Base-by-base conservation (phyloP, 2,797 vertebrate genomes). In the Micropoecilia bifurca region DNA sequence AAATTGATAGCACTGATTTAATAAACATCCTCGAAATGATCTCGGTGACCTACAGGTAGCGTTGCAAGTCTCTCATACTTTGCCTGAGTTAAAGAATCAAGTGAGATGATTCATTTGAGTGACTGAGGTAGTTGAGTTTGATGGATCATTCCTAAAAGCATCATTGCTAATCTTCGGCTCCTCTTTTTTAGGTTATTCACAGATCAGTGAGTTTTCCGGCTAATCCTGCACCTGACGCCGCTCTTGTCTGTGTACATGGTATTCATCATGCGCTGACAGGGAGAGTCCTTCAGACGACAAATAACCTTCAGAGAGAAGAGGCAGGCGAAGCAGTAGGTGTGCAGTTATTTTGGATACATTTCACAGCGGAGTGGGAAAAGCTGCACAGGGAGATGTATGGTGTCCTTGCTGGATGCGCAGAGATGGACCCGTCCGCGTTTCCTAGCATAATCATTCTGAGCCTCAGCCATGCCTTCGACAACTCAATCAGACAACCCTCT, bases 151-250 rank as follows among this genome's bases (percentile, higher is more conserved):
- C 97, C 97, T 97, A 98, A 98, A 99, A 99, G 97, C 97, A 96
- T 97, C 96, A 94, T 97, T 96, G 97, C 98, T 99, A 99, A 99
- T 99, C 98, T 99, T 97, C 97, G 93, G 97, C 97, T 97, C 97
- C 97, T 99, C 97, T 99, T 98, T 98, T 99, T 99, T 99, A 98
- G 98, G 98, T 99, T 99, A 99, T 99, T 99, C 98, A 99, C 98
- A 99, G 98, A 99, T 99, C 98, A 99, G 97, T 99, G 97, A 96
- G 97, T 99, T 99, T 99, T 98, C 98, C 96, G 92, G 98, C 98
- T 99, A 99, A 99, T 99, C 98, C 97, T 94, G 96, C 97, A 97
- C 97, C 96, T 97, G 97, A 98, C 97, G 97, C 97, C 96, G 97
- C 97, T 98, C 97, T 92, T 97, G 97, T 99, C 98, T 98, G 97